Base-by-base conservation (phyloP, 2,113 vertebrate genomes). In the Seriola rivoliana region DNA sequence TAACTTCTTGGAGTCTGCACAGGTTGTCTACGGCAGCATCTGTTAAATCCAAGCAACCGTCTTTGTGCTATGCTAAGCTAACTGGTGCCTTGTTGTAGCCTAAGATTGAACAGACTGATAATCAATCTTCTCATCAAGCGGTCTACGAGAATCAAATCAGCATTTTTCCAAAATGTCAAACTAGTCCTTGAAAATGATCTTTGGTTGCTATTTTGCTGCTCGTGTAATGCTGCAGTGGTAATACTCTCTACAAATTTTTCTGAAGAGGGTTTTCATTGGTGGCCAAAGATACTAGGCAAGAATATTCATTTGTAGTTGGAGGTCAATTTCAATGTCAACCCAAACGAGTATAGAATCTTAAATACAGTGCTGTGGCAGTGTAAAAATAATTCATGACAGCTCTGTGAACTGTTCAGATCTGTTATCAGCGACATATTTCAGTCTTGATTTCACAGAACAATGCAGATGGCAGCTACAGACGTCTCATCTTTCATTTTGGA, bases 401-500 rank as follows among this genome's bases (percentile, higher is more conserved):
- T 29, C 50, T n/a, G 50, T 44, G 11, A 54, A 70, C 71, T 36
- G 63, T 21, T 71, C 42, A 3, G 44, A 58, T 63, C 64, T 29
- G 21, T 40, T 78, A 65, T 74, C 77, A 63, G 42, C 5, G n/a
- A 25, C 32, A 38, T 32, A 38, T 80, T 76, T 83, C 71, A 44
- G 19, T 72, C 55, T 58, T 29, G 65, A 57, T 60, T 81, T 63
- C 67, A 50, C 42, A 68, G 25, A 72, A 13, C 0, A 25, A 44
- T 34, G 69, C 72, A 25, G 32, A 78, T 17, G 32, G 71, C 68
- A 50, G 71, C 80, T 11, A 42, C 67, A 55, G 19, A 32, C 34
- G 8, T 55, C 72, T 90, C 79, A 32, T 50, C 57, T 88, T 83
- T 85, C 81, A 46, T 78, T 68, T 67, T 9, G 54, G 25, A 66